Evolutionary conservation across 2,113 vertebrate genomes (phyloP), one percentile per base, ranked within the genome.

Genomic region (Hippocampus comes): DNA sequence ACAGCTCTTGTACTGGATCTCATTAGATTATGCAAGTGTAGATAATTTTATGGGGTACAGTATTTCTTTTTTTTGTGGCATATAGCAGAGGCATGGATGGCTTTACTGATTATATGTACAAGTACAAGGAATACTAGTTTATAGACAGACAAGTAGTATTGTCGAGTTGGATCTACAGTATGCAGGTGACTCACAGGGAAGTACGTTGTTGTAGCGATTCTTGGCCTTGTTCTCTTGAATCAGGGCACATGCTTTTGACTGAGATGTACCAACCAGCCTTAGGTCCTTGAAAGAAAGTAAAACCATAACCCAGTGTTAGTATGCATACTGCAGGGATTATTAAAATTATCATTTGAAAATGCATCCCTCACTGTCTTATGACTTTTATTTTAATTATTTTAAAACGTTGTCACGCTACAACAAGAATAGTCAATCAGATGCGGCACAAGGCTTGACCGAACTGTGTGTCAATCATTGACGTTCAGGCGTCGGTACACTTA

Each of bases 161-260:
- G 5, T 34, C 2, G 27, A 30, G 14, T 60, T 30, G 57, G 57
- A 30, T 15, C 14, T 17, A 51, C n/a, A 67, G 46, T 23, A 68
- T 64, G 74, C 57, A 34, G 41, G 67, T 34, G 74, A 93, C 97
- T 95, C 86, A 99, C 97, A 99, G 61, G 97, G 96, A 63, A 98
- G 90, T 46, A 99, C 97, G 0, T 99, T 99, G 86, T 93, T 97
- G 83, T 98, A 99, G 86, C 97, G 95, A 76, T 99, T 99, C 92
- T 99, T 99, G 1, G 89, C 88, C 80, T 95, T 96, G 76, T 99
- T 99, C 42, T 97, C 95, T n/a, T 88, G 2, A 64, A 86, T 75
- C 70, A 94, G 88, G 10, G 96, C 95, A n/a, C 86, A 87, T 53
- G 82, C 87, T 88, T 94, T 98, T 0, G 93, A 76, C 78, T 96